Evolutionary conservation across 1,140 invertebrate species (phyloP), one percentile per base, ranked within the genome.

Genomic region (Aphidius ervi): DNA sequence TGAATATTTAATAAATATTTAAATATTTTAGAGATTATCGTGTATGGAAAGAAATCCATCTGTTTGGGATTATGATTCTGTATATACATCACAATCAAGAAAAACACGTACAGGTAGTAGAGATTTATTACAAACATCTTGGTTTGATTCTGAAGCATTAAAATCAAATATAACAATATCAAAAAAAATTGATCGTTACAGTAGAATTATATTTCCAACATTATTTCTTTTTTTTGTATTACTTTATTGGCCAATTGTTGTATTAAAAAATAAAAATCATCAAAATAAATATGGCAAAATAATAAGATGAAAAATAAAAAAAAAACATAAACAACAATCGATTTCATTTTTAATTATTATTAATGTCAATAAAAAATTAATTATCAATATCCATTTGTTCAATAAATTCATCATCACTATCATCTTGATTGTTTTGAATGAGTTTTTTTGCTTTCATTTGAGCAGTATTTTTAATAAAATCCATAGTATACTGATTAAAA

Each of bases 401-500:
- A 3, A 59, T 81, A 41, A 74, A 81, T 23, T 81, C 76, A 5
- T 75, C 69, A 23, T 81, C 79, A 46, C 58, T 76, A 0, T 70
- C 72, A 64, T 56, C 59, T 9, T 67, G 48, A 46, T 65, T 37
- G 54, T 61, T 43, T 9, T 61, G 60, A 63, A 42, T 37, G 31
- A 66, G 58, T 63, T 82, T 81, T 6, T 66, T 68, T 20, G 54
- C 62, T 54, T 75, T 78, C n/a, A 81, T 64, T 40, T 83, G 74
- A 2, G 83, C 84, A 5, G 87, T 76, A 4, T 75, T 81, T 60
- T 81, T 71, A 2, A 92, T 77, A 65, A 87, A 89, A 10, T 80
- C 79, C 56, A 90, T 80, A 0, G 89, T 91, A 66, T 89, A 92
- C 68, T 90, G 88, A 74, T 92, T 92, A 69, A 87, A 91, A 75